These are phyloP conservation scores for Crotalus helleri DNA, from an alignment of 2,113 vertebrate genomes.

Conservation along the genomic window DNA sequence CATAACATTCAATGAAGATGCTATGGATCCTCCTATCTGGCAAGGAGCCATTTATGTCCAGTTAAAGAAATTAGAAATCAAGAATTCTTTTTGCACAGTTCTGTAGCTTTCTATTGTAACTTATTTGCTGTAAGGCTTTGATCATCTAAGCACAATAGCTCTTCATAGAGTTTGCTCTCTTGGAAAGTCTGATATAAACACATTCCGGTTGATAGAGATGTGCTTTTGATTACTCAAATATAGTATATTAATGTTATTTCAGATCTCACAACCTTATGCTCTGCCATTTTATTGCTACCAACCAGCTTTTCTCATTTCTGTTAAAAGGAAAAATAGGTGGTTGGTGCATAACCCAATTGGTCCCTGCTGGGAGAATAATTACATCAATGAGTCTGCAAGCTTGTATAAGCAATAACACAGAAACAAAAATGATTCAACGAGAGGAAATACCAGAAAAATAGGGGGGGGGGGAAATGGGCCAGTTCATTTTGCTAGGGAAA, in stretches of 20 bases:
- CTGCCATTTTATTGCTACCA: background rate
- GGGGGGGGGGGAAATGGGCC: background rate
- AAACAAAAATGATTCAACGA: background rate
- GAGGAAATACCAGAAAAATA: background rate
- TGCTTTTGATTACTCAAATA: background rate
- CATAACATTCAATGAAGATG: background rate
- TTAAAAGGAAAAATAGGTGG: constrained; percentile 1
- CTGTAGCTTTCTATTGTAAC: background rate
- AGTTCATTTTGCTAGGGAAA: background rate
- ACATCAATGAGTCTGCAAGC: background rate
- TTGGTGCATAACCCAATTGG: constrained; percentile 10
- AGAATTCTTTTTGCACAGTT: background rate
- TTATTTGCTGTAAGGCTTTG: background rate
- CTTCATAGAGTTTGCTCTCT: background rate
- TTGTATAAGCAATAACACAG: background rate
- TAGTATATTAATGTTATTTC: constrained; percentile 19
- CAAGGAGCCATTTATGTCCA: background rate
- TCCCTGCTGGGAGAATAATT: constrained; percentile 17
- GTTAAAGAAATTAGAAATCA: background rate
- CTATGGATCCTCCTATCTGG: background rate
- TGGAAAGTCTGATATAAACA: background rate
- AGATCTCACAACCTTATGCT: background rate
- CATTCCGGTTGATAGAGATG: background rate
- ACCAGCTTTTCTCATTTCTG: background rate
- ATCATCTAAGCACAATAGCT: background rate